Percentiles rank a stretch among this genome's conserved stretches.
These are phyloP conservation scores for Thryonomys swinderianus DNA, from an alignment of 2,113 vertebrate species.

Conservation along the genomic window DNA sequence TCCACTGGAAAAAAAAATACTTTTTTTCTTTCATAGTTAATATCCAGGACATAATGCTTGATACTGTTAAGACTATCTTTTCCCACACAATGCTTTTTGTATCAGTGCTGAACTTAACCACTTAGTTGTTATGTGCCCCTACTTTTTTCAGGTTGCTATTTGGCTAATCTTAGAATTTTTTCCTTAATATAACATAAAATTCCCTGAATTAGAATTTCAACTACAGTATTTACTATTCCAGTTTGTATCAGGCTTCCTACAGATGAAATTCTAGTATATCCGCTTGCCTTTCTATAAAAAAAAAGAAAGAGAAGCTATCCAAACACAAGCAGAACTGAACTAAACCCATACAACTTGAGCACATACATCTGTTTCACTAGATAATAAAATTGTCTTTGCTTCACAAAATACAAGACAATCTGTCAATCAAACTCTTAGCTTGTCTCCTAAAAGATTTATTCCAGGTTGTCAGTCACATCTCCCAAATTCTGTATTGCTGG, in stretches of 20 bases:
- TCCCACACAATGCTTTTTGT: background rate
- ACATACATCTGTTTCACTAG: slow-evolving; percentile 12
- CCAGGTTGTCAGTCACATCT: slow-evolving; percentile 36
- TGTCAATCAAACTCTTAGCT: slow-evolving; percentile 69
- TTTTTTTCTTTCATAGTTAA: background rate
- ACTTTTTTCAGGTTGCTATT: background rate
- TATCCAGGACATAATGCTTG: background rate
- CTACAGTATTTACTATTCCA: background rate
- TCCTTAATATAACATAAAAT: background rate
- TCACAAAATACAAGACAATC: slow-evolving; percentile 59
- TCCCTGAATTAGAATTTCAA: slow-evolving; percentile 36
- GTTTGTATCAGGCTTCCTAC: background rate
- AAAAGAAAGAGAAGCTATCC: background rate
- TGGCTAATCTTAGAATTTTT: background rate
- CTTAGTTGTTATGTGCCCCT: background rate
- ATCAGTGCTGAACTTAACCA: background rate
- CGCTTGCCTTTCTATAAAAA: slow-evolving; percentile 42
- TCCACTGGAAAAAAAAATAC: background rate
- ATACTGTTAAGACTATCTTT: background rate
- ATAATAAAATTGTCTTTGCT: slow-evolving; percentile 73
- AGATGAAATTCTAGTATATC: background rate
- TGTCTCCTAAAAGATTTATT: slow-evolving; percentile 63
- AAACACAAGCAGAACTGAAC: slow-evolving; percentile 69
- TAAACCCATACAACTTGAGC: slow-evolving; percentile 42
- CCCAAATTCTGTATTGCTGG: background rate